Base-by-base conservation (phyloP, 2,797 vertebrate genomes). In the Prunella strophiata region DNA sequence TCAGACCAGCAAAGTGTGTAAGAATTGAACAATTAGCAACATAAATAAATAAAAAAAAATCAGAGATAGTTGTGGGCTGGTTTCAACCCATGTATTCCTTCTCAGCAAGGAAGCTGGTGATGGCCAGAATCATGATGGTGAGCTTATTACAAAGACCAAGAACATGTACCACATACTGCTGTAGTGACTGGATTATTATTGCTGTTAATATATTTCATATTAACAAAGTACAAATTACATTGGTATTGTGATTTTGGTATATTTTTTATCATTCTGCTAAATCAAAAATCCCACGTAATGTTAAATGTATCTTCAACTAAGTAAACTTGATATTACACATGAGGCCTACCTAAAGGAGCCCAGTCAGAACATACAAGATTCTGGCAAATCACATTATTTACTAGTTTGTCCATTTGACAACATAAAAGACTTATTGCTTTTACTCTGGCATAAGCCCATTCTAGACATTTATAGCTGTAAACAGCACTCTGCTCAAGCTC, bases 241-340 rank as follows among this genome's bases (percentile, higher is more conserved):
- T 9, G 8, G 8, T 62, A 58, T 42, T 61, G 18, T 29, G 63
- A 76, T 68, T 68, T 55, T 26, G 29, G 30, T 23, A 7, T 29
- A 78, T 50, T 87, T 81, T 75, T 14, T n/a, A 61, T 55, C 25
- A 26, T 25, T n/a, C 15, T 40, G 25, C 30, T 68, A 71, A 58
- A 88, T 34, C 1, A 83, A 85, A 89, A 88, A 34, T 10, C 3
- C 15, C n/a, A 63, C 0, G 0, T 16, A 71, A 90, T 2, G 1
- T 16, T 67, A 89, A 85, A 9, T 1, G 0, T 21, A 71, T 42
- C 75, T 80, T 63, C 57, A 88, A 38, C 18, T 21, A 63, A 80
- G 25, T 45, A n/a, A 25, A 43, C 7, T 14, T n/a, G 4, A 6
- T 52, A 63, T 62, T 29, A 89, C 47, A 83, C 15, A 1, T 4